A percentile compares a stretch with the other conserved stretches of the same genome.
phyloP scores from a whole-genome alignment of 92 coral and sea anemone genomes.

The Anthopleura xanthogrammica region DNA sequence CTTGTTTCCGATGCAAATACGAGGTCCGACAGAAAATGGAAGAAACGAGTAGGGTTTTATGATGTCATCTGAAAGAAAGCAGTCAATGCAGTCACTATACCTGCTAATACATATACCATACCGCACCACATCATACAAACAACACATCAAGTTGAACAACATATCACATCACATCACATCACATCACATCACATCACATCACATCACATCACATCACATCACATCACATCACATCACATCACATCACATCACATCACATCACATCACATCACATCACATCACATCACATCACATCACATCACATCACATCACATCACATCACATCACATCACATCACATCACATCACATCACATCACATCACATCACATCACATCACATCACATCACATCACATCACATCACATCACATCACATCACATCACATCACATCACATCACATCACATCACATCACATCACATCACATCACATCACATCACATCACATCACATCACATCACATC shows the following conservation, averaged over 20 bases:
- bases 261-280: not conserved
- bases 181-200: not conserved
- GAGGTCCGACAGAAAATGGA: conserved; percentile 73
- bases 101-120: not conserved
- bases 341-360: conserved; percentile 37
- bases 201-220: not conserved
- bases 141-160: not conserved
- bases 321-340: not conserved
- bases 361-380: conserved; percentile 10
- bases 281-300: not conserved
- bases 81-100: not conserved
- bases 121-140: not conserved
- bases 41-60: conserved; percentile 43
- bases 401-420: not conserved
- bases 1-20: conserved; percentile 68
- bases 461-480: conserved; percentile 1
- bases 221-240: not conserved
- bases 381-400: not conserved
- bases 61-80: conserved; percentile 6
- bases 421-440: not conserved
- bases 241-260: not conserved
- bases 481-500: not conserved
- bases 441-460: not conserved
- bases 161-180: not conserved
- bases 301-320: not conserved